phyloP scores from a whole-genome alignment of 2,113 vertebrate species.

The Corythoichthys intestinalis region DNA sequence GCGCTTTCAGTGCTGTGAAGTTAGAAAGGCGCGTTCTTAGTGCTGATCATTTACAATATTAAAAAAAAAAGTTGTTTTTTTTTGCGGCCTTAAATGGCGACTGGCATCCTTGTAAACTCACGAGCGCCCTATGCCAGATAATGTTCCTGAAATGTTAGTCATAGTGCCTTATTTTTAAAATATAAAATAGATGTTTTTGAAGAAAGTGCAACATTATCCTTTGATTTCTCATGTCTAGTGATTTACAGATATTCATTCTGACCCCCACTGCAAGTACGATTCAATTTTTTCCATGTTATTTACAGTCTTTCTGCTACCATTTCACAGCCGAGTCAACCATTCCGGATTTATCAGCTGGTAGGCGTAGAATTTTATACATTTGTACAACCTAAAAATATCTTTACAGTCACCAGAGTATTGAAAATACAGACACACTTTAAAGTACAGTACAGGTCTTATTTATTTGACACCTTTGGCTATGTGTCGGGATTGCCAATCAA shows the following conservation, averaged over 20 bases:
- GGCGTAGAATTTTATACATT: slow-evolving; percentile 55
- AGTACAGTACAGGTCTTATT: slow-evolving; percentile 56
- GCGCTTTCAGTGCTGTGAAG: slow-evolving; percentile 4
- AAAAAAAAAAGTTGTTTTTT: not conserved
- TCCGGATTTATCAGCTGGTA: slow-evolving; percentile 34
- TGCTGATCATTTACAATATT: slow-evolving; percentile 9
- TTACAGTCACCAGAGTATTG: slow-evolving; percentile 60
- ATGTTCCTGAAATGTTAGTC: slow-evolving; percentile 39
- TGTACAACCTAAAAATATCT: slow-evolving; percentile 65
- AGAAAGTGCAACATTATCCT: slow-evolving; percentile 60
- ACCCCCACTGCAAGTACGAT: slow-evolving; percentile 32
- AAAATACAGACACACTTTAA: slow-evolving; percentile 64
- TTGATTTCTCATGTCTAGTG: slow-evolving; percentile 33
- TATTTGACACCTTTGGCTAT: slow-evolving; percentile 42
- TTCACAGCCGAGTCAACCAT: slow-evolving; percentile 22
- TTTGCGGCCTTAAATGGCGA: slow-evolving; percentile 12
- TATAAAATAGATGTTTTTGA: slow-evolving; percentile 64
- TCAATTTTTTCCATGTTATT: slow-evolving; percentile 52
- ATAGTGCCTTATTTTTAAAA: slow-evolving; percentile 59
- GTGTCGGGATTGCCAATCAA: slow-evolving; percentile 34
- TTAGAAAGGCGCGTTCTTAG: slow-evolving; percentile 13
- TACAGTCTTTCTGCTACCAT: slow-evolving; percentile 58
- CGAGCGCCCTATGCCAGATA: slow-evolving; percentile 34
- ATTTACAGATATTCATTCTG: slow-evolving; percentile 36
- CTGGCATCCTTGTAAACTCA: slow-evolving; percentile 22